These are phyloP conservation scores for Nothocercus julius DNA, from an alignment of 2,113 vertebrate species.

Conservation along the genomic window DNA sequence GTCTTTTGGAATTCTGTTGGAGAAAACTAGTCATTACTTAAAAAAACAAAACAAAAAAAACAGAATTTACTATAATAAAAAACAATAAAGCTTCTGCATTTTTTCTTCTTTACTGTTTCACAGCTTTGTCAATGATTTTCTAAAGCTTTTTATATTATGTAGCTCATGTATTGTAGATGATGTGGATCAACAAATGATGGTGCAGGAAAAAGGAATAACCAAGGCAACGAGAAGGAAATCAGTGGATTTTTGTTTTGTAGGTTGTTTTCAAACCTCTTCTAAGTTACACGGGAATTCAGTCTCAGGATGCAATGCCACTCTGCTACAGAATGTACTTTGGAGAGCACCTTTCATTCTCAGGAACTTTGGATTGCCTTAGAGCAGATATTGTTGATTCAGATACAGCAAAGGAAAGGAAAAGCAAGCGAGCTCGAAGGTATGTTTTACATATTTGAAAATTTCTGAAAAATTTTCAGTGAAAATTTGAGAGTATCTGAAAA, in stretches of 20 bases:
- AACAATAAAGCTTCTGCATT: neutral
- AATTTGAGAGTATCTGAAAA: too few species aligned
- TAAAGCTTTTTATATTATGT: neutral
- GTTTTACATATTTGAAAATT: neutral
- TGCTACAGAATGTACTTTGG: slow-evolving; percentile 98
- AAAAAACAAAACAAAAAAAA: neutral
- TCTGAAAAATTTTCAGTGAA: too few species aligned
- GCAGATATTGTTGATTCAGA: slow-evolving; percentile 98
- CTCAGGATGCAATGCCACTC: slow-evolving; percentile 90
- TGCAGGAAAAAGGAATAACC: neutral
- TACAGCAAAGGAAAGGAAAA: slow-evolving; percentile 93
- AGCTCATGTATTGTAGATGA: neutral
- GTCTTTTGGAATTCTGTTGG: neutral
- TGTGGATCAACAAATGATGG: neutral
- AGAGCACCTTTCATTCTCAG: slow-evolving; percentile 96
- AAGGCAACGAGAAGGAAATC: neutral
- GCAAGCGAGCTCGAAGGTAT: slow-evolving; percentile 90
- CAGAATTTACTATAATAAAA: neutral
- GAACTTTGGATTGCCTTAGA: slow-evolving; percentile 92
- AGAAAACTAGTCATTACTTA: neutral
- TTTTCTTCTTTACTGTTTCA: neutral
- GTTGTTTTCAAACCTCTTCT: slow-evolving; percentile 97
- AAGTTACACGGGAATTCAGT: slow-evolving; percentile 92
- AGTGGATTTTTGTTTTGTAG: slow-evolving; percentile 71
- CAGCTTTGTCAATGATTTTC: neutral